Percentiles rank a stretch among this genome's conserved stretches.
These are phyloP conservation scores for Enteromius afrohamiltoni DNA, from an alignment of 2,797 vertebrate genomes.

Conservation along the genomic window DNA sequence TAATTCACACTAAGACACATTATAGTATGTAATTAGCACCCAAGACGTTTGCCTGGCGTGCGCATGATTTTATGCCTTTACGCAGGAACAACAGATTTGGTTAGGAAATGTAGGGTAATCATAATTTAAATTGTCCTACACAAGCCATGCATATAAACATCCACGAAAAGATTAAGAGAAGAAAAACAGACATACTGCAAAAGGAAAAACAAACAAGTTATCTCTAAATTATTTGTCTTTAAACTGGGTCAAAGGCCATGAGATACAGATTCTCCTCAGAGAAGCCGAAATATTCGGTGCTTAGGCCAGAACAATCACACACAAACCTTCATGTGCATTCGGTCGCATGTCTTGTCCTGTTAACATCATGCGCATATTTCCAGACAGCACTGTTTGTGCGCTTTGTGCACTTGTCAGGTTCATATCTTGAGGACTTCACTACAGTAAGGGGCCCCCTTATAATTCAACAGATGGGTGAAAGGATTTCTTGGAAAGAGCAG, in stretches of 20 bases:
- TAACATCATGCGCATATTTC: background rate
- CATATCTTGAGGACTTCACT: slow-evolving; percentile 51
- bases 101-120: slow-evolving; percentile 20
- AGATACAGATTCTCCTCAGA: slow-evolving; percentile 8
- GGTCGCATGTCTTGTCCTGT: background rate
- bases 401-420: slow-evolving; percentile 62
- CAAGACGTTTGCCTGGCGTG: background rate
- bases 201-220: slow-evolving; percentile 32
- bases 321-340: background rate
- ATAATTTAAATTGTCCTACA: background rate
- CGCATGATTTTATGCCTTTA: background rate
- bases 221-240: background rate
- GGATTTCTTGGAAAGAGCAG: slow-evolving; percentile 33
- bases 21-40: slow-evolving; percentile 8
- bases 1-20: background rate
- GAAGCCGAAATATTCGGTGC: slow-evolving; percentile 58
- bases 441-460: slow-evolving; percentile 62
- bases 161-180: slow-evolving; percentile 7
- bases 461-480: slow-evolving; percentile 51
- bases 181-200: slow-evolving; percentile 10
- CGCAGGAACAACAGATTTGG: slow-evolving; percentile 25
- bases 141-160: background rate
- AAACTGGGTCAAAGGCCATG: slow-evolving; percentile 36
- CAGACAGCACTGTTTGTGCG: background rate
- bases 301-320: background rate